A percentile compares a stretch with the other conserved stretches of the same genome.
Evolutionary conservation across 2,888 invertebrate species (phyloP).

Genomic region (Calameuta idolon): DNA sequence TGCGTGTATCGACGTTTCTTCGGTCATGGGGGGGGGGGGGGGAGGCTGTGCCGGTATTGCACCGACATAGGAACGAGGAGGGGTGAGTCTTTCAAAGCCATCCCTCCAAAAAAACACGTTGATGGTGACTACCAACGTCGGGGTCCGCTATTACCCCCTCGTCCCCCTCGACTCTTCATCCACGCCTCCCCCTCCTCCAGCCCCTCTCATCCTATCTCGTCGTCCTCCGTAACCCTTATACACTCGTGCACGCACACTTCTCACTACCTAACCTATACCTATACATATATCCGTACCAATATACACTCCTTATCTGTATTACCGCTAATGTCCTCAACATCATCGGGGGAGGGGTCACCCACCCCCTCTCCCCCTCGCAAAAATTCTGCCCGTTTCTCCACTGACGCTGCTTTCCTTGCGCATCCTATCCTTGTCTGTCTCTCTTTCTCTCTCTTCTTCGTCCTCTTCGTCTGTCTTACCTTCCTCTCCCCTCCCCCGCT

Average conservation of each 20-base stretch:
- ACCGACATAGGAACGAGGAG: constrained; percentile 22
- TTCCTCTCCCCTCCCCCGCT: not conserved
- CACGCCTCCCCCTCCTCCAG: constrained; percentile 5
- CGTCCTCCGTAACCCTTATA: constrained; percentile 14
- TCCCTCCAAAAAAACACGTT: constrained; percentile 20
- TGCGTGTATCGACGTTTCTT: constrained; percentile 56
- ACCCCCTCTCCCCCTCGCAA: not conserved
- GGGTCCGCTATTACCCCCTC: not conserved
- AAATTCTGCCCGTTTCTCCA: constrained; percentile 18
- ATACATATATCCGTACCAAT: not conserved
- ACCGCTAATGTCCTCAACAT: not conserved
- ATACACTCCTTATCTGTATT: not conserved
- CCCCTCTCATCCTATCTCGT: not conserved
- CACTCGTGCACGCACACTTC: not conserved
- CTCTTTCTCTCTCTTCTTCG: constrained; percentile 29
- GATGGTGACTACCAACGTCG: not conserved
- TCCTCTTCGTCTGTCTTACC: constrained; percentile 19
- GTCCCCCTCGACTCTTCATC: constrained; percentile 18
- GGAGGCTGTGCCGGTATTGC: constrained; percentile 23
- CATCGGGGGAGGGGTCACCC: constrained; percentile 19
- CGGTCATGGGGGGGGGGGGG: constrained; percentile 2
- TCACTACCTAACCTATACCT: not conserved
- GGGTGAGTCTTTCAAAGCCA: constrained; percentile 37
- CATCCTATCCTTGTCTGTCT: constrained; percentile 16
- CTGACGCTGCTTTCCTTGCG: constrained; percentile 18